Base-by-base conservation (phyloP, 1,140 invertebrate species). In the Aphelenchoides besseyi region DNA sequence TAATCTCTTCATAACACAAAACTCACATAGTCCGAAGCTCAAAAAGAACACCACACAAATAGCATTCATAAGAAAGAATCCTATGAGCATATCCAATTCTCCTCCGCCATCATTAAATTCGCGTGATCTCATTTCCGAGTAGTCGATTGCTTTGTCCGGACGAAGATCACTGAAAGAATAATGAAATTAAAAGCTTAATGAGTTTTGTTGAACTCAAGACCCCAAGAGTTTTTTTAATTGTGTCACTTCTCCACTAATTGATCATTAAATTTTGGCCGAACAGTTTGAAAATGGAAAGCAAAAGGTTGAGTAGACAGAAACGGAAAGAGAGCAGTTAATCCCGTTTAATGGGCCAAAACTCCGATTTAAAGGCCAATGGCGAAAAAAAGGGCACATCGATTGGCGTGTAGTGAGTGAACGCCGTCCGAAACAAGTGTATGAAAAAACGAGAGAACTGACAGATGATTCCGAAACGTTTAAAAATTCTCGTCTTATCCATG, bases 21-120 rank as follows among this genome's bases (percentile, higher is more conserved):
- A 41, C 37, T 41, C n/a, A 41, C 63, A 66, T 16, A 61, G 63
- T 18, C 63, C 63, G 36, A 66, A 66, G 12, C 28, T 37, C n/a
- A 66, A 32, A 33, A 66, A 66, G 30, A 66, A 66, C 16, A 66
- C 63, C 36, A 66, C 12, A 66, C n/a, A 66, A 66, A 53, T 9
- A 2, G 28, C 63, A 33, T 66, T 66, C 63, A 66, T 66, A 12
- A 66, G 36, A 35, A 66, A 66, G 63, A 66, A 18, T 26, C 59
- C 59, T 16, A 61, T 28, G 16, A 61, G 2, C 59, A 61, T 61
- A 36, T 61, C 59, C 59, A 61, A 18, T 36, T 61, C 59, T 18
- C 12, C 29, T 2, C 16, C 16, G 16, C 63, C 63, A 37, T 37
- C 33, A 16, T n/a, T 53, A 30, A 36, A 66, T 16, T 66, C 32